phyloP scores from a whole-genome alignment of 2,888 invertebrate species.

The Nephrotoma flavescens region DNA sequence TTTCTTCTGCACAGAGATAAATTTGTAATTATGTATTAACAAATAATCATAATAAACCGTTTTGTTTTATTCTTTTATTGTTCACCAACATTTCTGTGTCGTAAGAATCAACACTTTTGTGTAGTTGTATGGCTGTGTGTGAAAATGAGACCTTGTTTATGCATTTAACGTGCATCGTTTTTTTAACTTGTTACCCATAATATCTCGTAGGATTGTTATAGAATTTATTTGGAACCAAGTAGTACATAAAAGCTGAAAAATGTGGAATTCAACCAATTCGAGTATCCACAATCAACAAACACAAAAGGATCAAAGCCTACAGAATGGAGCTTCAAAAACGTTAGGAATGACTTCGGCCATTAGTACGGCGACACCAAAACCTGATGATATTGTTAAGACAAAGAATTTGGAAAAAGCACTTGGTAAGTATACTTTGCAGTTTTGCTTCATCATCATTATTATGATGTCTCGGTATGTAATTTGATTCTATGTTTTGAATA shows the following conservation, averaged over 20 bases:
- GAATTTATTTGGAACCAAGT: background rate
- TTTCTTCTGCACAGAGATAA: background rate
- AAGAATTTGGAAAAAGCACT: slow-evolving; percentile 57
- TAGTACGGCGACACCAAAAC: slow-evolving; percentile 67
- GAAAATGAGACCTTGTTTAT: background rate
- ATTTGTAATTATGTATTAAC: background rate
- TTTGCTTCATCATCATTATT: background rate
- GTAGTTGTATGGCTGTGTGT: background rate
- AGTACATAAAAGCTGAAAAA: background rate
- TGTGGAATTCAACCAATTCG: background rate
- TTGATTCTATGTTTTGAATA: background rate
- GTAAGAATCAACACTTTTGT: background rate
- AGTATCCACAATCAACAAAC: background rate
- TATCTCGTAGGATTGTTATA: background rate
- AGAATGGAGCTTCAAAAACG: slow-evolving; percentile 11
- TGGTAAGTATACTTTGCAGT: slow-evolving; percentile 15
- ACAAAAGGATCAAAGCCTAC: slow-evolving; percentile 8
- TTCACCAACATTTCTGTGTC: background rate
- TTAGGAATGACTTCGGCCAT: slow-evolving; percentile 92
- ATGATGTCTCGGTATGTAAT: background rate
- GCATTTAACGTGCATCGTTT: background rate
- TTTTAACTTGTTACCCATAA: background rate
- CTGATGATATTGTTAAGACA: slow-evolving; percentile 52
- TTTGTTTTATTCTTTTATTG: background rate
- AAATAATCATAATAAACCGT: background rate